Percentiles rank a stretch among this genome's conserved stretches.
Evolutionary conservation across 1,140 invertebrate genomes (phyloP).

Genomic region (Akabosia matsudoensis): DNA sequence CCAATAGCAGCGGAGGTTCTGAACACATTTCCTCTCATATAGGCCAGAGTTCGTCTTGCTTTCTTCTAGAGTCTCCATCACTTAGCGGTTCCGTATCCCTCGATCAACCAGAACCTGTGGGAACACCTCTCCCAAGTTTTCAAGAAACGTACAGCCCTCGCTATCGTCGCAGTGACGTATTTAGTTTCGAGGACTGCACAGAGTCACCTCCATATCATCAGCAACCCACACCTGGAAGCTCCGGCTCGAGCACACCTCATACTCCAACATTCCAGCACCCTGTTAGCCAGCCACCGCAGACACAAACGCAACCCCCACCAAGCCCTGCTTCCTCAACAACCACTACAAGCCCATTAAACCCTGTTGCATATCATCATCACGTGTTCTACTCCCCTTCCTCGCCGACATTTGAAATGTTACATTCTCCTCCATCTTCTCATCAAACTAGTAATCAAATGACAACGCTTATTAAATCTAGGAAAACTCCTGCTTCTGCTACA

Average conservation of each 20-base stretch:
- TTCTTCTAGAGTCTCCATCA: slow-evolving; percentile 42
- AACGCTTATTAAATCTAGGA: neutral
- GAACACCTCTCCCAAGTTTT: slow-evolving; percentile 73
- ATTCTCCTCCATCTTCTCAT: slow-evolving; percentile 38
- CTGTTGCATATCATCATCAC: slow-evolving; percentile 31
- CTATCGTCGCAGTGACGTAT: slow-evolving; percentile 57
- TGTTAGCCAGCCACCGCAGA: slow-evolving; percentile 6
- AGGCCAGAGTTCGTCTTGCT: slow-evolving; percentile 33
- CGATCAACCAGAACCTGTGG: slow-evolving; percentile 50
- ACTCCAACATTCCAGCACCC: slow-evolving; percentile 22
- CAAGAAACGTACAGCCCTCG: slow-evolving; percentile 77
- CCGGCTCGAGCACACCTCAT: slow-evolving; percentile 49
- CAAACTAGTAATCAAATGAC: slow-evolving; percentile 30
- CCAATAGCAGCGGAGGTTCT: slow-evolving; percentile 38
- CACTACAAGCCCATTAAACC: slow-evolving; percentile 60
- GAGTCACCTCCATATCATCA: slow-evolving; percentile 44
- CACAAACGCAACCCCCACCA: slow-evolving; percentile 43
- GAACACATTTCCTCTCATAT: slow-evolving; percentile 30
- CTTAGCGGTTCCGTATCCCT: slow-evolving; percentile 42
- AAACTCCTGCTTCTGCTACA: slow-evolving; percentile 49
- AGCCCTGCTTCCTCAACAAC: slow-evolving; percentile 61
- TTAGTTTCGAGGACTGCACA: slow-evolving; percentile 49
- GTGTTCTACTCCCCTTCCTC: slow-evolving; percentile 44
- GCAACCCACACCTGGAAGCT: slow-evolving; percentile 12
- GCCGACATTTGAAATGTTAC: slow-evolving; percentile 49